These are phyloP conservation scores for Mystacornis crossleyi DNA, from an alignment of 2,113 vertebrate species.

Conservation along the genomic window DNA sequence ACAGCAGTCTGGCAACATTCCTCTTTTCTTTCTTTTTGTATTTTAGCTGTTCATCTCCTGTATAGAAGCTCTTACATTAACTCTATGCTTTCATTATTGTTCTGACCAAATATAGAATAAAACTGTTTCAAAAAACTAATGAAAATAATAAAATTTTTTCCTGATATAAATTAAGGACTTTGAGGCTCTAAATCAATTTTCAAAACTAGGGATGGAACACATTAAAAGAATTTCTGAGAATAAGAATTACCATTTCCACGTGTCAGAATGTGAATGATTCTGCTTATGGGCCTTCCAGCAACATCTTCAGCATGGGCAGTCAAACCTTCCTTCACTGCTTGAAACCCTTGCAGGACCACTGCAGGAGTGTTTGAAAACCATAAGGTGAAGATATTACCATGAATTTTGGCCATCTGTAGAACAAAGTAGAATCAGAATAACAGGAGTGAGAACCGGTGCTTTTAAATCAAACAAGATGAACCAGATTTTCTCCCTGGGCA, in stretches of 20 bases:
- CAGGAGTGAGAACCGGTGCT: neutral
- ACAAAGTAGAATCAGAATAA: neutral
- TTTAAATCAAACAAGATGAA: neutral
- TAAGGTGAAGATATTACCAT: constrained; percentile 42
- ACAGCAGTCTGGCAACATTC: neutral
- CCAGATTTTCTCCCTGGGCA: neutral
- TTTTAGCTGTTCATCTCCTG: neutral
- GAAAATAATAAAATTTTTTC: neutral
- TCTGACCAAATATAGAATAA: neutral
- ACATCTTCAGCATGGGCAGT: constrained; percentile 40
- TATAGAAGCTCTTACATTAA: neutral
- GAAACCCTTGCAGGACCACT: constrained; percentile 51
- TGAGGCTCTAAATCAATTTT: neutral
- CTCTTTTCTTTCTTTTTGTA: neutral
- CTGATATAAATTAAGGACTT: neutral
- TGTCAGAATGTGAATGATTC: accelerated
- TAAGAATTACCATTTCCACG: constrained; percentile 34
- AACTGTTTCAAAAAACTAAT: neutral
- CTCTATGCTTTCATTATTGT: neutral
- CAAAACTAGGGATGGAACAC: neutral
- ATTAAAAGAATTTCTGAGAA: neutral
- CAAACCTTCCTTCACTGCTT: constrained; percentile 56
- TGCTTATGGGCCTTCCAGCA: neutral
- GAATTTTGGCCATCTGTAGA: constrained; percentile 33
- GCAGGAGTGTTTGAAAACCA: neutral